phyloP scores from a whole-genome alignment of 2,888 invertebrate species.

The Mythimna lalbum region DNA sequence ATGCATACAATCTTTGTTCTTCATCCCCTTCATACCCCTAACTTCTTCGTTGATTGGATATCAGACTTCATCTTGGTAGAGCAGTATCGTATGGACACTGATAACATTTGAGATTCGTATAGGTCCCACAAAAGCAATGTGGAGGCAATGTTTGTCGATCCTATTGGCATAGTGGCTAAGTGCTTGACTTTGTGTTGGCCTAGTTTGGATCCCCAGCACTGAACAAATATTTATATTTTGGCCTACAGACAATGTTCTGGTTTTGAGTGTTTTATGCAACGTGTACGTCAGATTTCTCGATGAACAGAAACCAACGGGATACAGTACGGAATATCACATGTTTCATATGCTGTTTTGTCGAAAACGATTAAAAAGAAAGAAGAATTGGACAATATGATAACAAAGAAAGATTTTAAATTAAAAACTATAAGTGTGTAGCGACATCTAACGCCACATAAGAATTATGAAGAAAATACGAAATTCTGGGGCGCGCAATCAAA shows the following conservation, averaged over 20 bases:
- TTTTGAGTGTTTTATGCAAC: background rate
- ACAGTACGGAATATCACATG: background rate
- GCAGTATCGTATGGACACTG: background rate
- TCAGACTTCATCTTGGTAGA: background rate
- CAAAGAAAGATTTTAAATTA: too few species aligned
- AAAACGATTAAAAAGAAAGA: too few species aligned
- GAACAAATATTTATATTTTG: conserved; percentile 33
- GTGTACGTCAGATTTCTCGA: background rate
- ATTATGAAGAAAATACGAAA: too few species aligned
- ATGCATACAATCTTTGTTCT: too few species aligned
- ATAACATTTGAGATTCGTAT: conserved; percentile 4
- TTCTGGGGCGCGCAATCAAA: too few species aligned
- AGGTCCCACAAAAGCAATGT: conserved; percentile 28
- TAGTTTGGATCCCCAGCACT: conserved; percentile 6
- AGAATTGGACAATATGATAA: too few species aligned
- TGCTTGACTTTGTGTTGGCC: conserved; percentile 32
- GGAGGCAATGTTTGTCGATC: conserved; percentile 17
- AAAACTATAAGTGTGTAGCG: too few species aligned
- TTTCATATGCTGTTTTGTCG: background rate
- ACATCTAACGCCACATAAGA: too few species aligned
- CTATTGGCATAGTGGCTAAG: conserved; percentile 29
- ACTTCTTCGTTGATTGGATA: background rate
- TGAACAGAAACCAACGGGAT: background rate
- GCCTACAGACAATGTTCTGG: background rate
- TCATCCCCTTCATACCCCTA: too few species aligned